Evolutionary conservation across 30 jellyfish, hydroid and myxozoan species (phyloP).

Genomic region (Aurelia sp.): DNA sequence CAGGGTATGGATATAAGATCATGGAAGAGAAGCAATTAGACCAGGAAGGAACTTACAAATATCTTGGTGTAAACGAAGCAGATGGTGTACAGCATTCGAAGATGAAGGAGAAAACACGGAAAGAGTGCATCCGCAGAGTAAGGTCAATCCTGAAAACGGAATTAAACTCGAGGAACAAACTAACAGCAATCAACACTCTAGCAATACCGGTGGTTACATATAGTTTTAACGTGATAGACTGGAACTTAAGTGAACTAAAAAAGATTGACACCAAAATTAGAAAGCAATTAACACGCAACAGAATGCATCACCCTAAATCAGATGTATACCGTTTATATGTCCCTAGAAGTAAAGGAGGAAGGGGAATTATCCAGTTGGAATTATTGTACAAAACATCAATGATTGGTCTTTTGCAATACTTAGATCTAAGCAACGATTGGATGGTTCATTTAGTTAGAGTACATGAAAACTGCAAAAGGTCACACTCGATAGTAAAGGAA

Average conservation of each 20-base stretch:
- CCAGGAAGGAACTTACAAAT: too few species aligned
- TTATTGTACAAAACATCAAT: too few species aligned
- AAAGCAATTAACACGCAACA: too few species aligned
- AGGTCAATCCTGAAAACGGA: too few species aligned
- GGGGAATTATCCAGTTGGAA: conserved; percentile 26
- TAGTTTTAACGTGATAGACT: too few species aligned
- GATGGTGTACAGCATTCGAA: too few species aligned
- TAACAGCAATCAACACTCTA: conserved; percentile 17
- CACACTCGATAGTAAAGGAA: conserved; percentile 8
- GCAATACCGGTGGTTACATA: conserved; percentile 37
- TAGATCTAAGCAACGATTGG: conserved; percentile 21
- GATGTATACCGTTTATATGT: conserved; percentile 30
- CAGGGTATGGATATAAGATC: too few species aligned
- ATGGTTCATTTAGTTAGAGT: conserved; percentile 1
- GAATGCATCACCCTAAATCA: too few species aligned
- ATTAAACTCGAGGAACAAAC: conserved; percentile 8
- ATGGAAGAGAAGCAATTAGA: too few species aligned
- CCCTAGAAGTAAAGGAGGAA: conserved; percentile 39
- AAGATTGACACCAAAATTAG: conserved; percentile 15
- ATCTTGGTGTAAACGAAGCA: too few species aligned
- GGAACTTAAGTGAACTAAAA: conserved; percentile 15
- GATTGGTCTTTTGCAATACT: conserved; percentile 5
- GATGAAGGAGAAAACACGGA: too few species aligned
- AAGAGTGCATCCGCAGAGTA: too few species aligned
- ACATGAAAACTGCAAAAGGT: conserved; percentile 22